Evolutionary conservation across 2,113 vertebrate species (phyloP), one percentile per base, ranked within the genome.

Genomic region (Hiodon alosoides): DNA sequence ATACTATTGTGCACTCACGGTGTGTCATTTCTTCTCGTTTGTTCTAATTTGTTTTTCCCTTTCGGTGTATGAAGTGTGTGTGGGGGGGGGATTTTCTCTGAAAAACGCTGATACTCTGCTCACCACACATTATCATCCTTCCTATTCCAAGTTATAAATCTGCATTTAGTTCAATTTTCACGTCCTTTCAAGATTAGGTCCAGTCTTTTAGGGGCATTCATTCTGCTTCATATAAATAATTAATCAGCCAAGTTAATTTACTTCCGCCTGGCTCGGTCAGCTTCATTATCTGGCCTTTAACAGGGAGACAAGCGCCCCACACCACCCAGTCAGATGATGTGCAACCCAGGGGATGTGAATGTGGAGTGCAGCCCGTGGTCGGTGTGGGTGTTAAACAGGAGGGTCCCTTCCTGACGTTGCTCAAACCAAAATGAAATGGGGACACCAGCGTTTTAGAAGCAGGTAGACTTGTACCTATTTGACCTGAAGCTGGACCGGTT

Each of bases 141-240:
- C 80, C 80, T 81, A 81, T 84, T 78, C 58, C 78, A 88, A 90
- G 67, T 87, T 90, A 88, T 90, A 90, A 93, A 93, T 93, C 89
- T 91, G 80, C 91, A 89, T 93, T 93, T 89, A 86, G 86, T 92
- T 93, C 86, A 90, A 92, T 94, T 94, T 94, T 91, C 86, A 83
- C 91, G 89, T 92, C 87, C 88, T 92, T 92, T 92, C 87, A 86
- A 89, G 90, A 91, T 89, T 89, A 90, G 89, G 89, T 90, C 85
- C 89, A 88, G 88, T 93, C 91, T 93, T 96, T 95, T 95, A 94
- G 93, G 94, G 93, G 89, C 93, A 93, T 96, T 96, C 94, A 94
- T 95, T 96, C 93, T 94, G 91, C 92, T 93, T 95, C 91, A 91
- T 94, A 94, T 96, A 94, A 96, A 97, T 96, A 95, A 96, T 96